Percentiles rank a stretch among this genome's conserved stretches.
Evolutionary conservation across 2,113 vertebrate genomes (phyloP).

Genomic region (Atractosteus spatula): DNA sequence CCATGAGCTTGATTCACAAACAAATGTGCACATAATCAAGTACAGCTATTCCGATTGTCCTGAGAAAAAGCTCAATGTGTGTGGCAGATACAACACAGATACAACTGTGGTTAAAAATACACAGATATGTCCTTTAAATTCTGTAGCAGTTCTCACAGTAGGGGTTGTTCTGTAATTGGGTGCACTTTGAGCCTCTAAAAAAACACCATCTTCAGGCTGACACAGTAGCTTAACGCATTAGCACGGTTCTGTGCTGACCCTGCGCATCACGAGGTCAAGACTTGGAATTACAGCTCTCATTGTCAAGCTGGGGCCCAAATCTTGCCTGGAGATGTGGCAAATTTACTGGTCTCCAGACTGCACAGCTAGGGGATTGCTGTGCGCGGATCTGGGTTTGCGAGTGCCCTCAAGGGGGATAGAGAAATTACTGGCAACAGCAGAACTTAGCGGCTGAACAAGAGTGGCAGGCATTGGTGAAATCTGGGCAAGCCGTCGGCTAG

Average conservation of each 20-base stretch:
- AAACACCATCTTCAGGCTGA: conserved; percentile 37
- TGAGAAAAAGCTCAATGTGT: conserved; percentile 2
- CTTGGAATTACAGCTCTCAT: conserved; percentile 48
- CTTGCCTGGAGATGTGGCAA: conserved; percentile 44
- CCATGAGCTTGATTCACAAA: conserved; percentile 29
- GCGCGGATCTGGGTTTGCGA: conserved; percentile 33
- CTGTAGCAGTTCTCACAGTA: conserved; percentile 26
- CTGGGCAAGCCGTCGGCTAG: conserved; percentile 35
- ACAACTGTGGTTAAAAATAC: conserved; percentile 46
- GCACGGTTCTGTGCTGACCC: conserved; percentile 54
- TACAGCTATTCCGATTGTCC: no score
- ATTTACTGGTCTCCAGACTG: conserved; percentile 34
- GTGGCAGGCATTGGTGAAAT: conserved; percentile 36
- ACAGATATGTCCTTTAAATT: conserved; percentile 6
- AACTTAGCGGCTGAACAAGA: conserved; percentile 41
- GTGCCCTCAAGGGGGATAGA: conserved; percentile 48
- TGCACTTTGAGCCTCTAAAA: conserved; percentile 45
- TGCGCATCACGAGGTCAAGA: conserved; percentile 48
- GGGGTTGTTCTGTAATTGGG: conserved; percentile 46
- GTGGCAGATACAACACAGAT: conserved; percentile 40
- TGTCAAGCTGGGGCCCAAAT: conserved; percentile 53
- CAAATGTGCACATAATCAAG: background rate
- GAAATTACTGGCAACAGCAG: conserved; percentile 33
- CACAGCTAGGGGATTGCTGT: conserved; percentile 21
- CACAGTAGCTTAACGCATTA: conserved; percentile 41